Evolutionary conservation across 2,888 invertebrate species (phyloP).

Genomic region (Coecobrya sp.): DNA sequence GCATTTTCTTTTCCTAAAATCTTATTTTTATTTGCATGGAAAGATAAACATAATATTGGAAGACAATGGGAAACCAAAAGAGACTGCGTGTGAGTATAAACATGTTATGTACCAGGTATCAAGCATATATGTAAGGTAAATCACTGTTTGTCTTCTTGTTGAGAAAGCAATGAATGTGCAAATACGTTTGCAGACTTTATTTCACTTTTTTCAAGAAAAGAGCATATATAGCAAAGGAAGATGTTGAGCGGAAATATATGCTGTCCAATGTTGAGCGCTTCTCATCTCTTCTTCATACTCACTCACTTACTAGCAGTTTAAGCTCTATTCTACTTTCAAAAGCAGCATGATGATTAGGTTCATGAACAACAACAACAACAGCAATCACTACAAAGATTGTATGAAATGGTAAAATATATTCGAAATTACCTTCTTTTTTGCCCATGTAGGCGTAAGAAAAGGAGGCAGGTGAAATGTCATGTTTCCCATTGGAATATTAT

Average conservation of each 20-base stretch:
- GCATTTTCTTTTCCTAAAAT: not conserved
- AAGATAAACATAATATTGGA: constrained; percentile 42
- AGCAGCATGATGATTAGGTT: not conserved
- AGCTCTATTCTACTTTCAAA: not conserved
- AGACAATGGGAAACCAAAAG: constrained; percentile 58
- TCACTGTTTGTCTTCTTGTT: constrained; percentile 6
- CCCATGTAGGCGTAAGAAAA: not conserved
- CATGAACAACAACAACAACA: not conserved
- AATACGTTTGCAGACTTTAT: not conserved
- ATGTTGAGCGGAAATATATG: not conserved
- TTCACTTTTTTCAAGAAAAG: not conserved
- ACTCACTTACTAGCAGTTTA: not conserved
- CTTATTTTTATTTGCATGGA: not conserved
- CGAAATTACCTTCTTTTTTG: not conserved
- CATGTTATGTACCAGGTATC: not conserved
- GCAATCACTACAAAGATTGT: not conserved
- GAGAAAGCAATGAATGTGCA: constrained; percentile 44
- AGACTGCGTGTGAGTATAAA: constrained; percentile 28
- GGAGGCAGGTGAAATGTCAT: constrained; percentile 64
- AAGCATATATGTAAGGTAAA: not conserved
- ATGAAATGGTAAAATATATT: not conserved
- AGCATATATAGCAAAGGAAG: not conserved
- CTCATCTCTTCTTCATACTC: not conserved
- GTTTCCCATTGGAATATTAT: constrained; percentile 69
- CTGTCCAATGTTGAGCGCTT: not conserved